Percentiles rank a stretch among this genome's conserved stretches.
Evolutionary conservation across 2,888 invertebrate species (phyloP).

Genomic region (Rosalia funebris): DNA sequence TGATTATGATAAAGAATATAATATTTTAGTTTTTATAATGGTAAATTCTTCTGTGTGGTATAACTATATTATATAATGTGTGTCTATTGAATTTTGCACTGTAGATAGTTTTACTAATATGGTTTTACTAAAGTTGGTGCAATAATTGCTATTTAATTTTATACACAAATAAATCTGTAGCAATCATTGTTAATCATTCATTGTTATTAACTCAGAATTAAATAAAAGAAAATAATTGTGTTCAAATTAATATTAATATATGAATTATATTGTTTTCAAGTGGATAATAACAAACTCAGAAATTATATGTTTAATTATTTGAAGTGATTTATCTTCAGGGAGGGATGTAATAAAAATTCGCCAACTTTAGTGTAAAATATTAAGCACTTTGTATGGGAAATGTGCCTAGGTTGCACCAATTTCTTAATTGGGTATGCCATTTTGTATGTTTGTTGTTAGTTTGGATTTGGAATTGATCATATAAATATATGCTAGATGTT

Average conservation of each 20-base stretch:
- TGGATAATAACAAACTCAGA: too few species aligned
- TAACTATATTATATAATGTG: constrained; percentile 16
- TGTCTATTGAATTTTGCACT: constrained; percentile 30
- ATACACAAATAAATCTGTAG: too few species aligned
- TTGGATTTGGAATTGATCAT: neutral
- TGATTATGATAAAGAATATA: too few species aligned
- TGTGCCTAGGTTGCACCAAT: constrained; percentile 26
- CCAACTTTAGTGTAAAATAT: neutral
- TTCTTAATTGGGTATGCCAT: constrained; percentile 22
- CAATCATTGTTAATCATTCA: too few species aligned
- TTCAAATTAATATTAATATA: too few species aligned
- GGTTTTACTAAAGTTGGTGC: constrained; percentile 6
- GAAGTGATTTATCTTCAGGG: too few species aligned
- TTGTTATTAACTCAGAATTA: too few species aligned
- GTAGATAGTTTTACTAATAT: constrained; percentile 31
- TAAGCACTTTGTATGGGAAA: constrained; percentile 21
- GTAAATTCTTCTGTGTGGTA: constrained; percentile 14
- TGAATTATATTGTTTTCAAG: too few species aligned
- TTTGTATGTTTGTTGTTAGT: constrained; percentile 20
- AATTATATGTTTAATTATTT: too few species aligned
- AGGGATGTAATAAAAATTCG: too few species aligned
- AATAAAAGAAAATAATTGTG: too few species aligned
- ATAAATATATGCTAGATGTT: neutral
- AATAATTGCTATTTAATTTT: too few species aligned
- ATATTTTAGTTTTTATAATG: neutral